Percentiles rank a stretch among this genome's conserved stretches.
Evolutionary conservation across 2,113 vertebrate species (phyloP).

Genomic region (Siphamia tubifer): DNA sequence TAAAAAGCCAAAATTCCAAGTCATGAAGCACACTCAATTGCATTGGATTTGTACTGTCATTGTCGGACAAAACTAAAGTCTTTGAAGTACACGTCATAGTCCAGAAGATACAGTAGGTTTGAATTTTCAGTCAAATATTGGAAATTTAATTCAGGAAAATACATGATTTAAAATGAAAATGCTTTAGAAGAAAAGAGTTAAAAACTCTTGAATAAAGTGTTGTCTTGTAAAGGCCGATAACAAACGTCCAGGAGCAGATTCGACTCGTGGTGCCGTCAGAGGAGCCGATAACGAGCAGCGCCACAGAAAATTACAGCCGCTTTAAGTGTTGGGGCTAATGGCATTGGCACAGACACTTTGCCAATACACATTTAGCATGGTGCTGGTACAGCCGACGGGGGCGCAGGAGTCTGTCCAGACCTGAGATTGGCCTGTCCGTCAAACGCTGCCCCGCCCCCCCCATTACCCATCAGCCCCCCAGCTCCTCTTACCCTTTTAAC

Average conservation of each 20-base stretch:
- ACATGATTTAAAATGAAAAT: too few relatives aligned
- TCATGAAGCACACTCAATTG: too few relatives aligned
- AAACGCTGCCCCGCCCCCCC: constrained; percentile 55
- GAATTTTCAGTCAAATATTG: too few relatives aligned
- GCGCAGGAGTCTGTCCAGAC: constrained; percentile 74
- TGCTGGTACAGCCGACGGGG: constrained; percentile 77
- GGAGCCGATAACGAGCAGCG: constrained; percentile 75
- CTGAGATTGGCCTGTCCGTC: constrained; percentile 82
- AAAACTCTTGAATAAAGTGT: too few relatives aligned
- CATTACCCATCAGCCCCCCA: constrained; percentile 68
- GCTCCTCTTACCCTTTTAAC: constrained; percentile 56
- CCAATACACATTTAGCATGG: constrained; percentile 71
- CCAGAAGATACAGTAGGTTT: too few relatives aligned
- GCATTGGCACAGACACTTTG: constrained; percentile 76
- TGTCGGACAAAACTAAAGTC: too few relatives aligned
- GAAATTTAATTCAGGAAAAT: too few relatives aligned
- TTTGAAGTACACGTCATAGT: too few relatives aligned
- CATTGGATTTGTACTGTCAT: too few relatives aligned
- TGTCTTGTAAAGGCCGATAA: constrained; percentile 51
- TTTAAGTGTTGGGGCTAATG: constrained; percentile 76
- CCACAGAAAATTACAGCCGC: constrained; percentile 71
- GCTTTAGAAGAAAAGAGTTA: too few relatives aligned
- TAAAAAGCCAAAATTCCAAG: too few relatives aligned
- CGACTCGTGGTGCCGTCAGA: constrained; percentile 74
- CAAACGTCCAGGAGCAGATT: constrained; percentile 62